These are phyloP conservation scores for Sympetrum striolatum DNA, from an alignment of 2,888 invertebrate genomes.

Conservation along the genomic window DNA sequence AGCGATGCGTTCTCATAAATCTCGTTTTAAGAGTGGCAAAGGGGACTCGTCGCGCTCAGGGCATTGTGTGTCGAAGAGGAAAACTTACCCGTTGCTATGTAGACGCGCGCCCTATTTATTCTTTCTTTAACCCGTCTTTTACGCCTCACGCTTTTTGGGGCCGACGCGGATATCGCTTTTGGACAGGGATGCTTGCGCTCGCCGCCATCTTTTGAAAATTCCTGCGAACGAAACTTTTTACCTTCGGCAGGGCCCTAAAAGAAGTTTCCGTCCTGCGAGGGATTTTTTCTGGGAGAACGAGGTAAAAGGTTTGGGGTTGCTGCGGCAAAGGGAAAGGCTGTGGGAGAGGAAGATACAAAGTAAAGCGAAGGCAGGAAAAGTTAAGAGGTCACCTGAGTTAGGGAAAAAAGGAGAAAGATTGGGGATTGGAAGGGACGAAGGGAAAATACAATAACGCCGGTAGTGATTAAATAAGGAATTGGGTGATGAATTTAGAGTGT, in stretches of 20 bases:
- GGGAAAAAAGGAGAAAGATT: background rate
- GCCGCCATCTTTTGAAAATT: background rate
- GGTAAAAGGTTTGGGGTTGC: background rate
- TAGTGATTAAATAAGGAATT: background rate
- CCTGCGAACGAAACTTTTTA: constrained; percentile 6
- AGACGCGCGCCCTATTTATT: background rate
- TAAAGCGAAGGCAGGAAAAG: background rate
- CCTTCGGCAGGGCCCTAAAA: background rate
- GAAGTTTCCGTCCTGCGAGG: background rate
- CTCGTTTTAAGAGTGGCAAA: too few relatives aligned
- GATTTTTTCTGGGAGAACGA: background rate
- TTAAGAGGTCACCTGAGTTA: background rate
- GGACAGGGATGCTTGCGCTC: background rate
- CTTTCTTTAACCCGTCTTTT: background rate
- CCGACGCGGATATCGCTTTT: background rate
- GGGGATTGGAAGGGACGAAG: background rate
- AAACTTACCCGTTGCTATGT: background rate
- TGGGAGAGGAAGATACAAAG: background rate
- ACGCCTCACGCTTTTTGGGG: background rate
- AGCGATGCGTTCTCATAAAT: too few relatives aligned
- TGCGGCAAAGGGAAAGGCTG: background rate
- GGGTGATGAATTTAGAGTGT: too few relatives aligned
- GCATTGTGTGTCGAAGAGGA: background rate
- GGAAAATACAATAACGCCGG: background rate
- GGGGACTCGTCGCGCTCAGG: too few relatives aligned